Percentiles rank a stretch among this genome's conserved stretches.
These are phyloP conservation scores for Champsocephalus gunnari DNA, from an alignment of 2,797 vertebrate genomes.

Conservation along the genomic window DNA sequence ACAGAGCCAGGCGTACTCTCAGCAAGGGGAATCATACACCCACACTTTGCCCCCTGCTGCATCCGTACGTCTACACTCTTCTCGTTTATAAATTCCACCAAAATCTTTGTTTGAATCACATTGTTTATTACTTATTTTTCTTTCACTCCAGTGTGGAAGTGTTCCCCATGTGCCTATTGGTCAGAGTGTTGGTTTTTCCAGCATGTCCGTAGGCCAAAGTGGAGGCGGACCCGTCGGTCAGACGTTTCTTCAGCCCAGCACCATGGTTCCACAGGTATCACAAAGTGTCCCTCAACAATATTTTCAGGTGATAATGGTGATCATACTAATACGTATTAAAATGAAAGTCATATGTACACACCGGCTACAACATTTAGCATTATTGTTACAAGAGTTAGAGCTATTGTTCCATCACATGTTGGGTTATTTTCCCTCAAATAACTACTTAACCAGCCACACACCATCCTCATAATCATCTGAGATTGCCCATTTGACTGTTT, in stretches of 20 bases:
- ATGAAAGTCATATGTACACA: constrained; percentile 6
- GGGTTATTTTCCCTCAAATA: constrained; percentile 34
- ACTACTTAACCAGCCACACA: constrained; percentile 49
- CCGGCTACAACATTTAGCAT: constrained; percentile 21
- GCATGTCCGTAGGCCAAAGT: constrained; percentile 76
- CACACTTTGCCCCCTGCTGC: constrained; percentile 69
- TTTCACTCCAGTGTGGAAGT: constrained; percentile 75
- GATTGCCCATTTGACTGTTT: constrained; percentile 44
- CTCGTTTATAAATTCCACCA: not conserved
- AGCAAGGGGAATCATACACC: constrained; percentile 79
- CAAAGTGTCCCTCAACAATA: constrained; percentile 83
- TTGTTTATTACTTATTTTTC: constrained; percentile 16
- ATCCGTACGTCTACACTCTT: constrained; percentile 73
- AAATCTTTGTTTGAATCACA: constrained; percentile 9
- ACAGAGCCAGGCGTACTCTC: constrained; percentile 82
- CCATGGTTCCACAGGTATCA: constrained; percentile 84
- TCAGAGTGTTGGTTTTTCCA: constrained; percentile 76
- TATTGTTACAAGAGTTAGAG: constrained; percentile 25
- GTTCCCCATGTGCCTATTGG: constrained; percentile 74
- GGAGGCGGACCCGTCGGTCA: constrained; percentile 76
- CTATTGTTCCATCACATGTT: constrained; percentile 22
- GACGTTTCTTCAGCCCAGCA: constrained; percentile 81
- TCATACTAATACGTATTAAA: constrained; percentile 39
- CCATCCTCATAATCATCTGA: constrained; percentile 57
- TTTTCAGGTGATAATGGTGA: constrained; percentile 82